Base-by-base conservation (phyloP, 2,888 invertebrate genomes). In the Thelaira solivaga region DNA sequence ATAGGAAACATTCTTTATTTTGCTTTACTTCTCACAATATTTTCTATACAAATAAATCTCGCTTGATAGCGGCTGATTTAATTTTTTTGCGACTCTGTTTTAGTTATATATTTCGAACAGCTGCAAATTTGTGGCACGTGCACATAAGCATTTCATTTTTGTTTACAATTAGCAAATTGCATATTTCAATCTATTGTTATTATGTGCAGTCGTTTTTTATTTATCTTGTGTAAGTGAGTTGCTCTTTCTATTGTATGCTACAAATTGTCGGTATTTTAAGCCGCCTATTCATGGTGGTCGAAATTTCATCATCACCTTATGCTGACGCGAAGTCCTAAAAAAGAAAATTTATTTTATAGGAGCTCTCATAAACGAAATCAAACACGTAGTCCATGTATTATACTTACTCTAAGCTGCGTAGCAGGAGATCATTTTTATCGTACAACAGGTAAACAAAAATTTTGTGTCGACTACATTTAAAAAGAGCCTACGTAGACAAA, bases 151-250 rank as follows among this genome's bases (percentile, higher is more conserved):
- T 49, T 41, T 0, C 4, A 20, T 31, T 22, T 51, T 73, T 74
- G 68, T 78, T 78, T 78, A 69, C 51, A 59, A 51, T 34, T 64
- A 34, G 39, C 16, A 22, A 61, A 18, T 59, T 55, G n/a, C n/a
- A 29, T 26, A n/a, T 31, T 31, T 47, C 26, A 45, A 36, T 13
- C 39, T 47, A 39, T 1, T 16, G 24, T 47, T 64, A 22, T 11
- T 64, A 4, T 67, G 29, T 68, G 65, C 10, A 13, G 22, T 51
- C 16, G 34, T 3, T 16, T 29, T 26, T n/a, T 22, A 53, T 41
- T 22, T 29, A 18, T 16, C 8, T 20, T 26, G 18, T 39, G 77
- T 73, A 73, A 64, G 64, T 53, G 1, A 34, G 31, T 53, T 57
- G 1, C 22, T 13, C 18, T 4, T 51, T 5, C 31, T 73, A 78